A percentile compares a stretch with the other conserved stretches of the same genome.
phyloP scores from a whole-genome alignment of 37 sponge, comb jelly and placozoan genomes.

The Halisarca cf. caerulea region DNA sequence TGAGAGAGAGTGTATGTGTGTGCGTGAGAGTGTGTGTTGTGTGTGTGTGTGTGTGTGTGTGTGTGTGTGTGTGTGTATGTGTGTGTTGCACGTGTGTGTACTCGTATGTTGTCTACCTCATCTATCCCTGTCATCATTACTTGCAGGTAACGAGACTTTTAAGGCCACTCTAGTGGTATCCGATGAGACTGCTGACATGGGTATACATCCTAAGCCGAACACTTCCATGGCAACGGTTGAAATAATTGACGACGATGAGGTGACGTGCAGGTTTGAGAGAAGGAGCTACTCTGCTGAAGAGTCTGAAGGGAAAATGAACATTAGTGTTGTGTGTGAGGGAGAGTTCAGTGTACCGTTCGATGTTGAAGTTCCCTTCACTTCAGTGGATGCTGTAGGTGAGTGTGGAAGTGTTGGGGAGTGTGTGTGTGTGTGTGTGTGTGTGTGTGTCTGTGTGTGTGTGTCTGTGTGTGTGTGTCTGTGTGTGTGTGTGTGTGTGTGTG shows the following conservation, averaged over 20 bases:
- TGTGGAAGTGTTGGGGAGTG: no score
- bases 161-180: background rate
- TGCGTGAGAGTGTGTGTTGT: no score
- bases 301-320: background rate
- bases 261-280: constrained; percentile 23
- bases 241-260: constrained; percentile 35
- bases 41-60: no score
- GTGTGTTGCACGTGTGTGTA: background rate
- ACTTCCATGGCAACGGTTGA: background rate
- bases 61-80: no score
- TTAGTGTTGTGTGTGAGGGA: constrained; percentile 5
- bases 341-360: constrained; percentile 1
- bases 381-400: background rate
- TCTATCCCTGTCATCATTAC: background rate
- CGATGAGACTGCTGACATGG: background rate
- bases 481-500: no score
- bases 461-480: no score
- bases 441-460: no score
- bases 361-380: background rate
- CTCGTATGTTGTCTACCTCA: background rate
- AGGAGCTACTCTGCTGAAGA: background rate
- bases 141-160: background rate
- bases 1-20: no score
- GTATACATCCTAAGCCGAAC: no score
- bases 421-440: no score